phyloP scores from a whole-genome alignment of 2,113 vertebrate species.

The Eulemur rufifrons region DNA sequence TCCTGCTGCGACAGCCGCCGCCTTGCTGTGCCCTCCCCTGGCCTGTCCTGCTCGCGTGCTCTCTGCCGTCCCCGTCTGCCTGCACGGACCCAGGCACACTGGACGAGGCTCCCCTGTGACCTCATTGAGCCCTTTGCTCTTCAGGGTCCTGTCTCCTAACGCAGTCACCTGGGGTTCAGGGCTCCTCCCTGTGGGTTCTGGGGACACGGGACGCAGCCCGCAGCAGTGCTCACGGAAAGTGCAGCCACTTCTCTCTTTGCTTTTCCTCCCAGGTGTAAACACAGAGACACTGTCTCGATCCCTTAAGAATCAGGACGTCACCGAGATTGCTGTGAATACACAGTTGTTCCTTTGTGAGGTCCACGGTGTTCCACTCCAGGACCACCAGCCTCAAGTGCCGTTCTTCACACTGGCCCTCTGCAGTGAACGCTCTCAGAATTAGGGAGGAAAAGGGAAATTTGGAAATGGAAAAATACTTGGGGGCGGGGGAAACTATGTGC shows the following conservation, averaged over 20 bases:
- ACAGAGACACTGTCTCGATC: neutral
- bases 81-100: neutral
- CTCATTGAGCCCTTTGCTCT: neutral
- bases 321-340: neutral
- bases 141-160: neutral
- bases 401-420: neutral
- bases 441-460: neutral
- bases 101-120: neutral
- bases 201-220: neutral
- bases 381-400: neutral
- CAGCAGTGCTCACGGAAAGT: neutral
- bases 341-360: neutral
- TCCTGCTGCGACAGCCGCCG: no score
- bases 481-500: no score
- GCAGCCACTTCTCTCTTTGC: neutral
- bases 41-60: neutral
- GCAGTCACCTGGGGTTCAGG: neutral
- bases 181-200: neutral
- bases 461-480: neutral
- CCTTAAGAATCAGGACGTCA: neutral
- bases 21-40: neutral
- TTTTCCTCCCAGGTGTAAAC: neutral
- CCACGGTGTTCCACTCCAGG: neutral
- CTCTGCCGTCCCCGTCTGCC: neutral
- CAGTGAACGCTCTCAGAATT: neutral